phyloP scores from a whole-genome alignment of 2,797 vertebrate species.

The Eremophila alpestris region DNA sequence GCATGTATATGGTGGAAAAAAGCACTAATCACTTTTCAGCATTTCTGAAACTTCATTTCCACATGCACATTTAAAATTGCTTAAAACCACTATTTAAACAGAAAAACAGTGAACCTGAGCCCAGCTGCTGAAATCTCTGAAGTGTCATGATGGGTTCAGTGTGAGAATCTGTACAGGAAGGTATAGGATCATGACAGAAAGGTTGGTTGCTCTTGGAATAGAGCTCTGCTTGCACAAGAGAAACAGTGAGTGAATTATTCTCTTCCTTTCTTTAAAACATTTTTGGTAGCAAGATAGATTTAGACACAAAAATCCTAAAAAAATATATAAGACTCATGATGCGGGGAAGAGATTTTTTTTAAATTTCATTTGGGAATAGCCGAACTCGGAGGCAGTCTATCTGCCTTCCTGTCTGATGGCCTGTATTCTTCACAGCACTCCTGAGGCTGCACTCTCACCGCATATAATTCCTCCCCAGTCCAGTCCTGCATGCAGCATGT shows the following conservation, averaged over 20 bases:
- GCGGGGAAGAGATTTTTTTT: constrained; percentile 18
- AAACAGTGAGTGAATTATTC: constrained; percentile 37
- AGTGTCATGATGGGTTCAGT: neutral
- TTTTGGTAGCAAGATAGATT: constrained; percentile 47
- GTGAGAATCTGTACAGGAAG: neutral
- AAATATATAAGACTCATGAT: constrained; percentile 24
- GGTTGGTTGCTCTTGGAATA: neutral
- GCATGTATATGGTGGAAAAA: neutral
- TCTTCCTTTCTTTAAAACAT: constrained; percentile 17
- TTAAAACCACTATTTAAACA: neutral
- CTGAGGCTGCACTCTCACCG: constrained; percentile 36
- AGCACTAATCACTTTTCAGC: neutral
- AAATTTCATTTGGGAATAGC: constrained; percentile 51
- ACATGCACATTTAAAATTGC: neutral
- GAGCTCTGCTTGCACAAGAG: neutral
- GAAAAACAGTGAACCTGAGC: neutral
- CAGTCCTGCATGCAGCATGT: constrained; percentile 42
- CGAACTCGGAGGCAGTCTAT: neutral
- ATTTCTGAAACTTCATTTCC: neutral
- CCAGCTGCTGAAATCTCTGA: neutral
- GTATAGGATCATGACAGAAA: neutral
- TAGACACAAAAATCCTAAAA: constrained; percentile 3
- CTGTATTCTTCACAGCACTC: constrained; percentile 24
- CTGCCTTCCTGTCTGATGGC: constrained; percentile 30
- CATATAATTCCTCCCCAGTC: constrained; percentile 12